Percentiles rank a stretch among this genome's conserved stretches.
Conservation (phyloP, 2,113 vertebrate genomes). For the Megatriorchis doriae region DNA sequence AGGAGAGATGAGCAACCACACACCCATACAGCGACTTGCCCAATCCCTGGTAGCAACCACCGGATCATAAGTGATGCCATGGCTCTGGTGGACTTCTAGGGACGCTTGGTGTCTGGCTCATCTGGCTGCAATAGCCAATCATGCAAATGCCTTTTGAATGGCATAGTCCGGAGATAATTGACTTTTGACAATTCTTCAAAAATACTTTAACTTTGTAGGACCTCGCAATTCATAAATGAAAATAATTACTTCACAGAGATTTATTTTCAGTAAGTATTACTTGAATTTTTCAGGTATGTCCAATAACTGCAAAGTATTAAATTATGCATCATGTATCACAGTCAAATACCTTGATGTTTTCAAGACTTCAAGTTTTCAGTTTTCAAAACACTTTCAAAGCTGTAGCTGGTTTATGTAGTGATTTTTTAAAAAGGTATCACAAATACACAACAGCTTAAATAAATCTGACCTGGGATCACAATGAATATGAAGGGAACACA, state of each 20-base stretch:
- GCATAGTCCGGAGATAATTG: background rate
- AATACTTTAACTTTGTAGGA: background rate
- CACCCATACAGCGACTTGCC: rapidly evolving
- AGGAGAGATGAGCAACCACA: background rate
- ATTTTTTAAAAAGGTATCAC: background rate
- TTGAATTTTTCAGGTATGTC: background rate
- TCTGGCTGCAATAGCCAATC: background rate
- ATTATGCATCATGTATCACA: background rate
- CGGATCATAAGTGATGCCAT: background rate
- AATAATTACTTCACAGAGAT: background rate
- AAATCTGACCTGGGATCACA: background rate
- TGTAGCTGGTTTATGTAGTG: background rate
- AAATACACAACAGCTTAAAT: background rate
- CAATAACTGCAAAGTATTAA: background rate
- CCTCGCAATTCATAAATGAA: background rate
- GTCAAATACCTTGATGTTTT: background rate
- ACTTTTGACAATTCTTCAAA: background rate
- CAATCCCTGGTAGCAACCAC: background rate
- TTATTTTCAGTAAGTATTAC: background rate
- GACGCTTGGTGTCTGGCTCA: background rate
- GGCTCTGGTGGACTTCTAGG: background rate
- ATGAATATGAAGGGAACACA: background rate
- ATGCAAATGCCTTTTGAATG: background rate
- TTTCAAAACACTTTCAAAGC: background rate
- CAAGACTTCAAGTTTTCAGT: background rate